A percentile compares a stretch with the other conserved stretches of the same genome.
phyloP scores from a whole-genome alignment of 2,797 vertebrate species.

The Tarsius wallacei region DNA sequence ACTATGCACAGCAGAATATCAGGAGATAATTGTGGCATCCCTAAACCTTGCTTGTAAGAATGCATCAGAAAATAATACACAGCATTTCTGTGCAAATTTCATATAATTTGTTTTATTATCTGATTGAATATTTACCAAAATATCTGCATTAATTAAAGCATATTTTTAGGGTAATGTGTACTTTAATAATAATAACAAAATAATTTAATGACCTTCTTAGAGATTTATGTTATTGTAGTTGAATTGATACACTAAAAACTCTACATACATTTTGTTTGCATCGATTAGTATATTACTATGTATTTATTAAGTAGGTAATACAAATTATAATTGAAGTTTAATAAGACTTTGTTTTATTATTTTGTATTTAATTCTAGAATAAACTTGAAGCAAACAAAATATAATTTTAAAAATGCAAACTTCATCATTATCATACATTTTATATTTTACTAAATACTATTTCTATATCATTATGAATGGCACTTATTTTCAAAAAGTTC shows the following conservation, averaged over 20 bases:
- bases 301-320: neutral
- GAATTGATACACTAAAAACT: neutral
- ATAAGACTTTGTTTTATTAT: neutral
- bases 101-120: neutral
- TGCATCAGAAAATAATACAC: neutral
- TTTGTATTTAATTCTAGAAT: neutral
- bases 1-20: conserved; percentile 53
- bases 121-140: neutral
- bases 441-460: neutral
- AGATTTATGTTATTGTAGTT: neutral
- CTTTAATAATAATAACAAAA: neutral
- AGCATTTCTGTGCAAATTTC: neutral
- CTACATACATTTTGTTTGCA: neutral
- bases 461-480: neutral
- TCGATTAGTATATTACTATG: neutral
- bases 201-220: neutral
- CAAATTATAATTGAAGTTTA: neutral
- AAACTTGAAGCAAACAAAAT: neutral
- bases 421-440: neutral
- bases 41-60: neutral
- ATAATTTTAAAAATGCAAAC: neutral
- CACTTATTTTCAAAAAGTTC: neutral
- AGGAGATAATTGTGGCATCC: conserved; percentile 74
- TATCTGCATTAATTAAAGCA: neutral
- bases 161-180: neutral